A percentile compares a stretch with the other conserved stretches of the same genome.
Evolutionary conservation across 2,797 vertebrate species (phyloP).

Genomic region (Tapera naevia): DNA sequence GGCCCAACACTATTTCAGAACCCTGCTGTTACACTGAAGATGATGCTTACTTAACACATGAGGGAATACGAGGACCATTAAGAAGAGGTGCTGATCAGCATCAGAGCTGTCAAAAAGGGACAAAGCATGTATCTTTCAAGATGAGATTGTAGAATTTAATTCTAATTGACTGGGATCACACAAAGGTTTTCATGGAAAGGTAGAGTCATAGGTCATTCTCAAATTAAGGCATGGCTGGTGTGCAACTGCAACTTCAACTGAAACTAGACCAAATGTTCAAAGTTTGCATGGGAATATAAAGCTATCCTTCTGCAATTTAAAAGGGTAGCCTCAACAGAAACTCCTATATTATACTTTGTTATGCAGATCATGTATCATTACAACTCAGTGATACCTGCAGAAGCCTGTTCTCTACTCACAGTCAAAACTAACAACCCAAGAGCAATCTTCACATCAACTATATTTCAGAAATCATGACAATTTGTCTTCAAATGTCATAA

Average conservation of each 20-base stretch:
- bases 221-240: not conserved
- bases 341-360: not conserved
- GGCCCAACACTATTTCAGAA: not conserved
- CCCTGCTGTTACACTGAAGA: not conserved
- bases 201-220: not conserved
- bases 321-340: not conserved
- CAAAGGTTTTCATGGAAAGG: not conserved
- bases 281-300: not conserved
- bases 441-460: not conserved
- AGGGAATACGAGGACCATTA: not conserved
- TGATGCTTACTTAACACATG: accelerated
- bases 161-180: not conserved
- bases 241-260: not conserved
- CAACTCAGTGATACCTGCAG: not conserved
- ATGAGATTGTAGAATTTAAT: not conserved
- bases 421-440: not conserved
- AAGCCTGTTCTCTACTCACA: not conserved
- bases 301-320: not conserved
- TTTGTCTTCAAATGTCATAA: not conserved
- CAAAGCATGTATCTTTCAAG: not conserved
- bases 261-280: not conserved
- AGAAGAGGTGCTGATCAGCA: not conserved
- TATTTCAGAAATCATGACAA: not conserved
- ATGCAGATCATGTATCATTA: not conserved
- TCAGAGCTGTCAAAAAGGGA: not conserved